Evolutionary conservation across 2,797 vertebrate genomes (phyloP).

Genomic region (Anomalospiza imberbis): DNA sequence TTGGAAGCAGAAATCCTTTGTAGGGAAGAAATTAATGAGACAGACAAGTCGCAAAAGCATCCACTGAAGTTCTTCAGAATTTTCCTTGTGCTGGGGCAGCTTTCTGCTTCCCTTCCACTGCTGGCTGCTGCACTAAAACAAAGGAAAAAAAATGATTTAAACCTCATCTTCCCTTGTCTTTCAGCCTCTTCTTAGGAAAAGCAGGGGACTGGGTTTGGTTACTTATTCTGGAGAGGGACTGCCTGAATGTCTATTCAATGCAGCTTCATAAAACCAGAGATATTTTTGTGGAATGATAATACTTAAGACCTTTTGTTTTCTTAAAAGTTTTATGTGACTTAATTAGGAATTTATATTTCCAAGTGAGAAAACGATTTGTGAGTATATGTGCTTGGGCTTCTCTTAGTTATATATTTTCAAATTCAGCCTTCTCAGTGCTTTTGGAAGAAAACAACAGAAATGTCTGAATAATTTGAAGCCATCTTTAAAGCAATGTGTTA

Average conservation of each 20-base stretch:
- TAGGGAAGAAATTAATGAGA: slow-evolving; percentile 16
- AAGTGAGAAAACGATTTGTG: background rate
- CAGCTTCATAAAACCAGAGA: background rate
- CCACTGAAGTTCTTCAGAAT: background rate
- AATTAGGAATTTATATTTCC: background rate
- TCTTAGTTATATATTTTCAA: background rate
- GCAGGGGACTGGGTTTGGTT: background rate
- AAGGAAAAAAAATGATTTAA: background rate
- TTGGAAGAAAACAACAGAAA: slow-evolving; percentile 6
- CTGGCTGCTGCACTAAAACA: background rate
- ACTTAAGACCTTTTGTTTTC: background rate
- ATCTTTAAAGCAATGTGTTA: background rate
- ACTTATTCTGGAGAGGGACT: background rate
- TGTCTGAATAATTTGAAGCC: slow-evolving; percentile 7
- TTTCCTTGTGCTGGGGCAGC: background rate
- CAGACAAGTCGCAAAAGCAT: background rate
- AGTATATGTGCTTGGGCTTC: background rate
- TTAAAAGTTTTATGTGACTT: background rate
- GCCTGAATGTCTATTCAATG: background rate
- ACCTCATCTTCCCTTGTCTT: background rate
- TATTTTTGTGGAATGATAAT: background rate
- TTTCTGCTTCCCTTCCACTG: background rate
- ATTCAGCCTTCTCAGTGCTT: background rate
- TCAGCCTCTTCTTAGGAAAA: background rate
- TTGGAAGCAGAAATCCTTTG: slow-evolving; percentile 1